phyloP scores from a whole-genome alignment of 2,113 vertebrate genomes.

The Terrapene triunguis region DNA sequence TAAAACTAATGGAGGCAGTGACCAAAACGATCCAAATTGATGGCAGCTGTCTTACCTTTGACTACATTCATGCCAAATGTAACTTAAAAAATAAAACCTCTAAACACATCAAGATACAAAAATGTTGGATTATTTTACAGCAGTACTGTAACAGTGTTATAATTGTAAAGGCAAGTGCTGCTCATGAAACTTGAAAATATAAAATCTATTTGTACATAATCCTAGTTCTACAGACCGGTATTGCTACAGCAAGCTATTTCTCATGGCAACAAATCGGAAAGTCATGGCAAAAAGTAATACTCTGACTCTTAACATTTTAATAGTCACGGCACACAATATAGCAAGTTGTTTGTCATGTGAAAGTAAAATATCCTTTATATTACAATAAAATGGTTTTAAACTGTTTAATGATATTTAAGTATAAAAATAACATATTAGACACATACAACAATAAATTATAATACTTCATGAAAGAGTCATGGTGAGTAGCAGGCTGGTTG shows the following conservation, averaged over 20 bases:
- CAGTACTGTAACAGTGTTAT: slow-evolving; percentile 12
- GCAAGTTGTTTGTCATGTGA: not conserved
- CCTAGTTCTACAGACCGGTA: slow-evolving; percentile 54
- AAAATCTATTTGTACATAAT: slow-evolving; percentile 42
- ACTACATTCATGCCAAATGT: slow-evolving; percentile 32
- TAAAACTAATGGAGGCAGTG: slow-evolving; percentile 1
- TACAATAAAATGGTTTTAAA: slow-evolving; percentile 1
- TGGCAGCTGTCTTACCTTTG: slow-evolving; percentile 11
- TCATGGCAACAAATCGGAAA: slow-evolving; percentile 49
- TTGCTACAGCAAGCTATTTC: slow-evolving; percentile 52
- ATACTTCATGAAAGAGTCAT: not conserved
- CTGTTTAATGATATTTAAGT: not conserved
- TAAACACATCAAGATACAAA: slow-evolving; percentile 16
- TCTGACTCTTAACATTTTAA: not conserved
- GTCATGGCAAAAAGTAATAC: not conserved
- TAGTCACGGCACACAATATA: not conserved
- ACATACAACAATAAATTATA: slow-evolving; percentile 3
- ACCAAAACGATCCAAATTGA: slow-evolving; percentile 20
- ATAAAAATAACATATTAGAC: not conserved
- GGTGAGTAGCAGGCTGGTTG: not conserved
- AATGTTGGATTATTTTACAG: too few relatives aligned
- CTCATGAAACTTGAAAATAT: slow-evolving; percentile 52
- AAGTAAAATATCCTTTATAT: slow-evolving; percentile 26
- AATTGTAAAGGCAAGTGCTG: slow-evolving; percentile 61
- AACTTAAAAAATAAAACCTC: not conserved